These are phyloP conservation scores for Sussaba pulchella DNA, from an alignment of 2,888 invertebrate genomes.

Conservation along the genomic window DNA sequence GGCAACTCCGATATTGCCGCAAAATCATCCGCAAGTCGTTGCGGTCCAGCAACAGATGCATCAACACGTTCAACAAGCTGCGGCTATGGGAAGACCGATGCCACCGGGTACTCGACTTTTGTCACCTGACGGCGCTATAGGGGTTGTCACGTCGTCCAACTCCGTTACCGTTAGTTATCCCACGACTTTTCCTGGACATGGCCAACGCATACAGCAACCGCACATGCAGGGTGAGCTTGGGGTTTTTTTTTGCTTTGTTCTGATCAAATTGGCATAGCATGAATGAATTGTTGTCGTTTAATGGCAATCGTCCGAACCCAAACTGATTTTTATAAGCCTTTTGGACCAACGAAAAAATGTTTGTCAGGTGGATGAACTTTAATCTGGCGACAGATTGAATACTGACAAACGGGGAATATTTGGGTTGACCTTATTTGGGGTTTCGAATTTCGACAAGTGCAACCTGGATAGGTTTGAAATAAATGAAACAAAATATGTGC, in stretches of 20 bases:
- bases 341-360: too few species aligned
- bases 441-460: too few species aligned
- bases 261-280: too few species aligned
- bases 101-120: constrained; percentile 86
- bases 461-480: too few species aligned
- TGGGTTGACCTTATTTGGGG: too few species aligned
- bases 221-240: constrained; percentile 81
- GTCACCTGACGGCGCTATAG: constrained; percentile 87
- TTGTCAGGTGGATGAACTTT: neutral
- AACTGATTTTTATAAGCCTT: too few species aligned
- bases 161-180: constrained; percentile 83
- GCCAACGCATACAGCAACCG: constrained; percentile 79
- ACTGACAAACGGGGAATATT: too few species aligned
- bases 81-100: constrained; percentile 87
- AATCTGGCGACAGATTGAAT: too few species aligned
- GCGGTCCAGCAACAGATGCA: constrained; percentile 86
- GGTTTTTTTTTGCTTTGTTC: too few species aligned
- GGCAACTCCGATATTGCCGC: constrained; percentile 79
- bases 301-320: neutral
- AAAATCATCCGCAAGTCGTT: constrained; percentile 81
- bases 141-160: constrained; percentile 88
- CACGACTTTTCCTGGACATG: constrained; percentile 80
- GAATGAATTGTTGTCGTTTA: too few species aligned
- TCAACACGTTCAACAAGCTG: constrained; percentile 88
- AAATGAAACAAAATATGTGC: too few species aligned